Evolutionary conservation across 1,140 invertebrate species (phyloP), one percentile per base, ranked within the genome.

Genomic region (Diachasmimorpha longicaudata): DNA sequence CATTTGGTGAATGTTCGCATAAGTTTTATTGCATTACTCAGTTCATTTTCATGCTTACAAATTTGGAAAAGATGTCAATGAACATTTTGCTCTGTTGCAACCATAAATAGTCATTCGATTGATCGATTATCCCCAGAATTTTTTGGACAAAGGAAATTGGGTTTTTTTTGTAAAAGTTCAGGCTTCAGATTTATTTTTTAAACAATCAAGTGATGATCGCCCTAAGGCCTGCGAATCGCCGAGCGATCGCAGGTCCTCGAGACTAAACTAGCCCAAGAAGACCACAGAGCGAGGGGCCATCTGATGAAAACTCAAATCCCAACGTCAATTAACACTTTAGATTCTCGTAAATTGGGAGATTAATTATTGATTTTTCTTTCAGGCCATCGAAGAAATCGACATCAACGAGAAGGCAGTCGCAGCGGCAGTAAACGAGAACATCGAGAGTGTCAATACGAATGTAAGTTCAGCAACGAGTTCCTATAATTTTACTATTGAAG

Each of bases 281-380:
- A 87, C 82, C 79, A 78, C 66, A 42, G 86, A 82, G 87, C 85
- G 87, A 86, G 86, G 87, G 87, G 87, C 87, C 87, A 89, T 89
- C 86, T 89, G 87, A 89, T 77, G 71, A 72, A 39, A 37, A 68
- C 39, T 70, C 31, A 31, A 31, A 31, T 31, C 31, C 10, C 58
- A 13, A 14, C 4, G 4, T 0, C 21, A 66, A 4, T 75, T 48
- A 5, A 5, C 21, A 23, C 8, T 31, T 6, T 55, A 25, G n/a
- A 19, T 36, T 19, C 31, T 21, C 16, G 14, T 14, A 21, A 31
- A 16, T 52, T 52, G 4, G 19, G 4, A 70, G 39, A 69, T 19
- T 48, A 36, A 48, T 70, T 74, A 68, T 14, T 14, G 74, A 42
- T 70, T 77, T 77, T 79, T 69, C 75, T 36, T 72, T 77, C 79